These are phyloP conservation scores for Malaclemys terrapin DNA, from an alignment of 2,113 vertebrate genomes.

Conservation along the genomic window DNA sequence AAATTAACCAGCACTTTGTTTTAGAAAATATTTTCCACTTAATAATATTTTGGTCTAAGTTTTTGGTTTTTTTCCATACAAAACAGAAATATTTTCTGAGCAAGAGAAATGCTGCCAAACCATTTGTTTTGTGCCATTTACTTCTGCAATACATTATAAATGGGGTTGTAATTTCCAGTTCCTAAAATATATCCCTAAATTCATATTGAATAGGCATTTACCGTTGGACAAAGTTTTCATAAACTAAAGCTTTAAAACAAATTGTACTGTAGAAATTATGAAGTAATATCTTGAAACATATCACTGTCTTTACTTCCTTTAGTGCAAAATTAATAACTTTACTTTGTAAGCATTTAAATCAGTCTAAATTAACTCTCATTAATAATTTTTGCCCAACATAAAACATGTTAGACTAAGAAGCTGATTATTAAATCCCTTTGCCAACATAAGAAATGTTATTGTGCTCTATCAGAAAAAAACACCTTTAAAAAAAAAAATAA, in stretches of 20 bases:
- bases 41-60: not conserved
- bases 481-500: constrained; percentile 58
- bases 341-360: not conserved
- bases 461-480: constrained; percentile 37
- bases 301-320: not conserved
- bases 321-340: not conserved
- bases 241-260: not conserved
- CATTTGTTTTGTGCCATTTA: not conserved
- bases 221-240: not conserved
- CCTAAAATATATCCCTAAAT: not conserved
- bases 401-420: constrained; percentile 53
- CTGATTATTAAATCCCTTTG: constrained; percentile 64
- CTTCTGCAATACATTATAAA: not conserved
- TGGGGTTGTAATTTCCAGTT: not conserved
- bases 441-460: constrained; percentile 20
- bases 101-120: not conserved
- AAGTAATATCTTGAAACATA: not conserved
- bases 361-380: not conserved
- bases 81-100: not conserved
- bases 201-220: not conserved
- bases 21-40: not conserved
- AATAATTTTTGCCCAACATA: not conserved
- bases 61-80: not conserved
- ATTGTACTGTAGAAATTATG: not conserved
- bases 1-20: not conserved